phyloP scores from a whole-genome alignment of 2,797 vertebrate species.

The Enteromius thamalakanensis region DNA sequence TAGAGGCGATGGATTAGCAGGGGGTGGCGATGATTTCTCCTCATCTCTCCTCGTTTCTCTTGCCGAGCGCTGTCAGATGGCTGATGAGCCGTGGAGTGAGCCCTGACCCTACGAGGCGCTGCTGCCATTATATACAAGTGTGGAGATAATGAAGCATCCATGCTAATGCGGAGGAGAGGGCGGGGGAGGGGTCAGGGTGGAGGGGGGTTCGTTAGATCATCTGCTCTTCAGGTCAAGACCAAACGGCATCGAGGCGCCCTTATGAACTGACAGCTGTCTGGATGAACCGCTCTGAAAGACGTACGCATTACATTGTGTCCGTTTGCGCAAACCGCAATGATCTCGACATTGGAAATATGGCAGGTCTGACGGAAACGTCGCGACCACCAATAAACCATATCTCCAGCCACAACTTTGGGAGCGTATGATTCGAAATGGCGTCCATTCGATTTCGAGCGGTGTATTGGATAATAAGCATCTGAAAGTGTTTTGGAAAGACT shows the following conservation, averaged over 20 bases:
- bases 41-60: conserved; percentile 76
- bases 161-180: conserved; percentile 77
- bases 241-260: conserved; percentile 20
- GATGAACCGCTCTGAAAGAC: neutral
- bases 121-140: conserved; percentile 86
- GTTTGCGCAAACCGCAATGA: neutral
- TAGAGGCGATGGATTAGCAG: conserved; percentile 81
- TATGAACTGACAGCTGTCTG: conserved; percentile 34
- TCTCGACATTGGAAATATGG: neutral
- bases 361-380: neutral
- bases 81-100: conserved; percentile 82
- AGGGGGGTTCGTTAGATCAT: conserved; percentile 27
- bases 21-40: conserved; percentile 70
- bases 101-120: conserved; percentile 81
- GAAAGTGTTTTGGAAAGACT: conserved; percentile 14
- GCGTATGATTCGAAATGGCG: neutral
- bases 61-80: conserved; percentile 73
- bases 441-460: conserved; percentile 6
- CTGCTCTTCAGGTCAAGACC: conserved; percentile 29
- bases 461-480: conserved; percentile 29
- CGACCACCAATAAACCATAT: neutral
- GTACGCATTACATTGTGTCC: neutral
- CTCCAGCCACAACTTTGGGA: neutral
- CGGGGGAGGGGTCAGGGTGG: conserved; percentile 71
- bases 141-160: conserved; percentile 85